These are phyloP conservation scores for Ictidomys tridecemlineatus DNA, from an alignment of 2,113 vertebrate genomes.

Conservation along the genomic window DNA sequence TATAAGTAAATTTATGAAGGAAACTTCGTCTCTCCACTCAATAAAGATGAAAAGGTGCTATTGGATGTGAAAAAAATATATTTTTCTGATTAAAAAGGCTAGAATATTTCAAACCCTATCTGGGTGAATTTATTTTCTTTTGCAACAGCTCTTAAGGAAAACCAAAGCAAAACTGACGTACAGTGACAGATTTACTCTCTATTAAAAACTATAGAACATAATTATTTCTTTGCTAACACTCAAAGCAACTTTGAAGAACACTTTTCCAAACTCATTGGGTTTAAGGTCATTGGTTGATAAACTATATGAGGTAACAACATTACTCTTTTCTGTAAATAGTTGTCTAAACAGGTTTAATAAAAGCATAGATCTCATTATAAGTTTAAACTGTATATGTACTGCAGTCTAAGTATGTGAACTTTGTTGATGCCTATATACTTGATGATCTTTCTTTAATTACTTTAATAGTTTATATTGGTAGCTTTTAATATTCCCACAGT, in stretches of 20 bases:
- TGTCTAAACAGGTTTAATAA: slow-evolving; percentile 48
- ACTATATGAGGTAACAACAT: background rate
- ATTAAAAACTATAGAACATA: background rate
- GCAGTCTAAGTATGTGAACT: slow-evolving; percentile 43
- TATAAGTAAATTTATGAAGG: slow-evolving; percentile 24
- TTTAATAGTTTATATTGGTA: slow-evolving; percentile 71
- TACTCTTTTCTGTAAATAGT: slow-evolving; percentile 32
- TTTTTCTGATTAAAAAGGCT: background rate
- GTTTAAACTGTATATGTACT: slow-evolving; percentile 24
- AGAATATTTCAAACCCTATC: background rate
- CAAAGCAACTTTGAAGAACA: slow-evolving; percentile 15
- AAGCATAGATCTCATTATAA: slow-evolving; percentile 1
- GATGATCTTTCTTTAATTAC: slow-evolving; percentile 77
- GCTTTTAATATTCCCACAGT: slow-evolving; percentile 65
- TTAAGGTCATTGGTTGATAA: slow-evolving; percentile 23
- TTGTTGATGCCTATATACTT: slow-evolving; percentile 62
- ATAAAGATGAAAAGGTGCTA: slow-evolving; percentile 1
- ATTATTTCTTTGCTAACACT: background rate
- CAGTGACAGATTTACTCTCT: background rate
- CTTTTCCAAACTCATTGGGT: slow-evolving; percentile 14
- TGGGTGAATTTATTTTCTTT: slow-evolving; percentile 43
- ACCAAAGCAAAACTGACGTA: background rate
- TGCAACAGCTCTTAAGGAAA: slow-evolving; percentile 44
- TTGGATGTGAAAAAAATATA: background rate
- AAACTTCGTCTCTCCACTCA: slow-evolving; percentile 33